Percentiles rank a stretch among this genome's conserved stretches.
Evolutionary conservation across 92 coral and sea anemone species (phyloP).

Genomic region (Ricordea florida): DNA sequence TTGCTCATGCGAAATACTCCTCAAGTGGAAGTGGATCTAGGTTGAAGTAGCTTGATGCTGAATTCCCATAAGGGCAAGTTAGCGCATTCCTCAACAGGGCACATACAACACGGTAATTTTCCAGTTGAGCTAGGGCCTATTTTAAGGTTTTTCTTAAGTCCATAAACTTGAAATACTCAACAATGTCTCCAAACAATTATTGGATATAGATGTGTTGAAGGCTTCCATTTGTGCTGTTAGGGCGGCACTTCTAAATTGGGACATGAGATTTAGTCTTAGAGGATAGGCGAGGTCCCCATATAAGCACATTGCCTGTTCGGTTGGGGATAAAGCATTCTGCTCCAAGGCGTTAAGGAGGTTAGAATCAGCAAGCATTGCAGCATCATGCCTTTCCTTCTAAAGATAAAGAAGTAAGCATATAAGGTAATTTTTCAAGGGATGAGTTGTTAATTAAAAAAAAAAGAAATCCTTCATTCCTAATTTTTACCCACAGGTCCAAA

Average conservation of each 20-base stretch:
- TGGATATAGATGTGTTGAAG: background rate
- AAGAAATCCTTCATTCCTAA: background rate
- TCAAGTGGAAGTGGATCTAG: conserved; percentile 10
- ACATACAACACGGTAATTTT: background rate
- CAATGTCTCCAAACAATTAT: conserved; percentile 24
- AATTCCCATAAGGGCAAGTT: conserved; percentile 29
- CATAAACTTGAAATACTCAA: conserved; percentile 19
- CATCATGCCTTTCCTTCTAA: conserved; percentile 11
- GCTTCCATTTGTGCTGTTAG: conserved; percentile 15
- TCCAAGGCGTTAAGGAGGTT: background rate
- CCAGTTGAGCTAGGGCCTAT: background rate
- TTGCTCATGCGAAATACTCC: conserved; percentile 12
- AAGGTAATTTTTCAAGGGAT: background rate
- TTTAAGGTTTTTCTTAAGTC: background rate
- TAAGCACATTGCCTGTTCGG: conserved; percentile 7
- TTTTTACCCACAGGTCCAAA: conserved; percentile 14
- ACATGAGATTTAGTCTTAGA: background rate
- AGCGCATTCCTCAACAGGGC: conserved; percentile 11
- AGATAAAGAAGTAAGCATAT: background rate
- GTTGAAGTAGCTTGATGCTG: background rate
- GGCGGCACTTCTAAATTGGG: conserved; percentile 7
- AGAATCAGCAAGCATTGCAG: conserved; percentile 12
- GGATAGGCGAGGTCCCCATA: conserved; percentile 12
- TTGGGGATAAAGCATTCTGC: conserved; percentile 12
- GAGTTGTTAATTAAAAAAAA: background rate